A percentile compares a stretch with the other conserved stretches of the same genome.
Conservation (phyloP, 2,888 invertebrate species). For the Agonum fuliginosum region DNA sequence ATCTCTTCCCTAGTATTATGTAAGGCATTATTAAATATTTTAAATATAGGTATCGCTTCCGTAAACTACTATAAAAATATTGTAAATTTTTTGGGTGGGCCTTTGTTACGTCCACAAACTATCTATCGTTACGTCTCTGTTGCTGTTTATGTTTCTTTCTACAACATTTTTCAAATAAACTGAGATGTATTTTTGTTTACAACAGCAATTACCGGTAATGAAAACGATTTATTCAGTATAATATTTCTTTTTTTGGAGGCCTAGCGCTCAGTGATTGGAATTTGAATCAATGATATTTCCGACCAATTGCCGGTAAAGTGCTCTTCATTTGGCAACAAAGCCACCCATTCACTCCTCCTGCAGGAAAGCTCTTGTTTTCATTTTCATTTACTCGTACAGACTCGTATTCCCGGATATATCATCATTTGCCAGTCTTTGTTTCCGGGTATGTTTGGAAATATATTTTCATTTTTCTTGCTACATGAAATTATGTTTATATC, state of each 20-base stretch:
- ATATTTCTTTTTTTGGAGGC: background rate
- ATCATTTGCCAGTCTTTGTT: conserved; percentile 33
- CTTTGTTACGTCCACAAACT: no score
- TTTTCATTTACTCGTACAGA: background rate
- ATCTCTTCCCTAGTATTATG: no score
- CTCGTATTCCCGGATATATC: background rate
- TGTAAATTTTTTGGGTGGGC: no score
- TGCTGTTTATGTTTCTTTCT: no score
- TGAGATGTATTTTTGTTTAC: background rate
- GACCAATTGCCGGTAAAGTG: conserved; percentile 17
- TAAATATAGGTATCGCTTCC: no score
- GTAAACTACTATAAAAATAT: no score
- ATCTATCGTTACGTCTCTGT: no score
- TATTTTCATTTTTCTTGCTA: conserved; percentile 2
- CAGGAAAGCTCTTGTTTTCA: conserved; percentile 11
- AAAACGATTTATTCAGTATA: background rate
- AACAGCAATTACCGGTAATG: background rate
- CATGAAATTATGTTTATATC: background rate
- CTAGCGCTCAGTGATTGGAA: background rate
- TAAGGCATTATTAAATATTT: no score
- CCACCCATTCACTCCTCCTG: background rate
- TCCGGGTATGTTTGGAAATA: background rate
- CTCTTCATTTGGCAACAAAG: conserved; percentile 28
- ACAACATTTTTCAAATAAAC: background rate
- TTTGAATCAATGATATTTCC: conserved; percentile 35